Percentiles rank a stretch among this genome's conserved stretches.
Conservation (phyloP, 2,888 invertebrate genomes). For the Allacma fusca region DNA sequence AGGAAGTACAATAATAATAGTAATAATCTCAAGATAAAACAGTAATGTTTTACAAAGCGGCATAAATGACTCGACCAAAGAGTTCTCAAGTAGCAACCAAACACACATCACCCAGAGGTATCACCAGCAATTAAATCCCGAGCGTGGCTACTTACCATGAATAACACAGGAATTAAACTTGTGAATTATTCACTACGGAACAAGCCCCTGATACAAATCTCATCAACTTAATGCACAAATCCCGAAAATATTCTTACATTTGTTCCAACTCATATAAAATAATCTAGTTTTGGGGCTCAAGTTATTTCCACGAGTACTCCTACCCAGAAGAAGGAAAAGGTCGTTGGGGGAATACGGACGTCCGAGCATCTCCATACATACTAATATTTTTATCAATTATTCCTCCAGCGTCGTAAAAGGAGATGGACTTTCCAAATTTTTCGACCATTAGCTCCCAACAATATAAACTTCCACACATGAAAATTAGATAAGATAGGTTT, state of each 20-base stretch:
- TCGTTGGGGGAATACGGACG: not conserved
- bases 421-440: conserved; percentile 33
- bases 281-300: no score
- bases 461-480: not conserved
- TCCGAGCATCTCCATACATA: not conserved
- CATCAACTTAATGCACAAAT: conserved; percentile 34
- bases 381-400: conserved; percentile 31
- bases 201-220: conserved; percentile 31
- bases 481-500: not conserved
- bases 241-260: conserved; percentile 34
- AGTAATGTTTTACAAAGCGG: conserved; percentile 14
- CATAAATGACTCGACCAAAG: conserved; percentile 10
- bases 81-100: not conserved
- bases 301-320: no score
- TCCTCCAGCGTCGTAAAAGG: conserved; percentile 21
- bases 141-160: conserved; percentile 34
- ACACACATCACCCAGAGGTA: not conserved
- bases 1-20: conserved; percentile 6
- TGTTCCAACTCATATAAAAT: conserved; percentile 11
- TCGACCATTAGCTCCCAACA: conserved; percentile 25
- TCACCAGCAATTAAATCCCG: conserved; percentile 22
- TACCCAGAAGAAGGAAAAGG: no score
- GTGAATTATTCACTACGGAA: conserved; percentile 35
- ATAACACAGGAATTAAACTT: conserved; percentile 26
- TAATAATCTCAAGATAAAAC: not conserved